Conservation (phyloP, 2,113 vertebrate species). For the Engystomops pustulosus region DNA sequence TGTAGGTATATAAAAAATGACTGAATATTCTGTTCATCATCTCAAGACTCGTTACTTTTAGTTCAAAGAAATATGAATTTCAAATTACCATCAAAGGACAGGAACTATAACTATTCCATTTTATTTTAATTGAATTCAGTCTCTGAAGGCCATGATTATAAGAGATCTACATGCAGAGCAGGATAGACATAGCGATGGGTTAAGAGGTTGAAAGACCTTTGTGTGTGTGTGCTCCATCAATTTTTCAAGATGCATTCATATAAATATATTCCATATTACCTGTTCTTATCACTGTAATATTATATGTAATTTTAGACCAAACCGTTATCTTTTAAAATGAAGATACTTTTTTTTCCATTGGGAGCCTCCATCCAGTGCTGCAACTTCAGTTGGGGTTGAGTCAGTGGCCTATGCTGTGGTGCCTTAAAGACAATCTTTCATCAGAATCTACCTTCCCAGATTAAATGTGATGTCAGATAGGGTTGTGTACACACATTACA, state of each 20-base stretch:
- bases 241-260: neutral
- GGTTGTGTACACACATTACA: too few species aligned
- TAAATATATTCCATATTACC: neutral
- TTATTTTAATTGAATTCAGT: conserved; percentile 44
- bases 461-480: too few species aligned
- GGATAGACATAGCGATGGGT: neutral
- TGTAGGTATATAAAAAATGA: conserved; percentile 27
- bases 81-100: conserved; percentile 41
- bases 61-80: conserved; percentile 47
- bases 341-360: too few species aligned
- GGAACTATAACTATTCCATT: conserved; percentile 24
- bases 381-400: too few species aligned
- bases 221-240: neutral
- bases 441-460: too few species aligned
- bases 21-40: conserved; percentile 37
- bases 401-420: too few species aligned
- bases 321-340: too few species aligned
- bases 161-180: neutral
- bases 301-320: too few species aligned
- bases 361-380: too few species aligned
- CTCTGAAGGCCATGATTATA: conserved; percentile 34
- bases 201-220: conserved; percentile 4
- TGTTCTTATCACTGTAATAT: neutral
- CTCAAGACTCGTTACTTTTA: conserved; percentile 39
- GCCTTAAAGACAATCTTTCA: too few species aligned